Evolutionary conservation across 2,888 invertebrate genomes (phyloP).

Genomic region (Margaritifera margaritifera): DNA sequence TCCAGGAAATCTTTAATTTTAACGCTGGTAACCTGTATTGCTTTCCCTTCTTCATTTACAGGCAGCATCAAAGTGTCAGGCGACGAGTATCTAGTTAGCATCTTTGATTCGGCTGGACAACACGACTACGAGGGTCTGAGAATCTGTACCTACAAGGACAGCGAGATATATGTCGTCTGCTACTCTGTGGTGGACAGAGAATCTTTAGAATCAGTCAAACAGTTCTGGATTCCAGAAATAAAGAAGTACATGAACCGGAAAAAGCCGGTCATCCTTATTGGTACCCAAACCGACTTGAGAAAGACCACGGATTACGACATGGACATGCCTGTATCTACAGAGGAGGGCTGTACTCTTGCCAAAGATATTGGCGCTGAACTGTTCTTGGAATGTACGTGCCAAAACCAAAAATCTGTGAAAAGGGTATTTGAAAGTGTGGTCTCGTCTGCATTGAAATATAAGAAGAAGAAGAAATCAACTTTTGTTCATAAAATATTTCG

Average conservation of each 20-base stretch:
- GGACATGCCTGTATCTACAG: conserved; percentile 44
- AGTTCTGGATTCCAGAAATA: conserved; percentile 59
- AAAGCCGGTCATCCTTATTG: conserved; percentile 55
- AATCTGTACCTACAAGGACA: conserved; percentile 57
- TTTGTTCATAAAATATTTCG: no score
- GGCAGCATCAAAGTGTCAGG: conserved; percentile 47
- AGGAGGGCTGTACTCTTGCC: conserved; percentile 49
- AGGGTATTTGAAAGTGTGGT: conserved; percentile 53
- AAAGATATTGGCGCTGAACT: conserved; percentile 50
- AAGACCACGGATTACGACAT: conserved; percentile 42
- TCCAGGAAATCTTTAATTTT: no score
- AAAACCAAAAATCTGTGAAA: conserved; percentile 42
- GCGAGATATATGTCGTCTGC: conserved; percentile 57
- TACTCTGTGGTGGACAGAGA: conserved; percentile 57
- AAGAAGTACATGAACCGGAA: conserved; percentile 49
- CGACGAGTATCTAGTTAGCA: conserved; percentile 55
- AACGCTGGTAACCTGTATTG: no score
- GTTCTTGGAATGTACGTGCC: conserved; percentile 52
- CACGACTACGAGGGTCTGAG: conserved; percentile 55
- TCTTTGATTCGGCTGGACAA: conserved; percentile 63
- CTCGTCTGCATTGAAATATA: conserved; percentile 48
- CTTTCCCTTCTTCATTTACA: conserved; percentile 8
- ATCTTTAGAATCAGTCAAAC: conserved; percentile 51
- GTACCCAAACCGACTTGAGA: conserved; percentile 55
- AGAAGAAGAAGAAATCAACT: conserved; percentile 35